Percentiles rank a stretch among this genome's conserved stretches.
Conservation (phyloP, 2,797 vertebrate genomes). For the Cygnus olor region DNA sequence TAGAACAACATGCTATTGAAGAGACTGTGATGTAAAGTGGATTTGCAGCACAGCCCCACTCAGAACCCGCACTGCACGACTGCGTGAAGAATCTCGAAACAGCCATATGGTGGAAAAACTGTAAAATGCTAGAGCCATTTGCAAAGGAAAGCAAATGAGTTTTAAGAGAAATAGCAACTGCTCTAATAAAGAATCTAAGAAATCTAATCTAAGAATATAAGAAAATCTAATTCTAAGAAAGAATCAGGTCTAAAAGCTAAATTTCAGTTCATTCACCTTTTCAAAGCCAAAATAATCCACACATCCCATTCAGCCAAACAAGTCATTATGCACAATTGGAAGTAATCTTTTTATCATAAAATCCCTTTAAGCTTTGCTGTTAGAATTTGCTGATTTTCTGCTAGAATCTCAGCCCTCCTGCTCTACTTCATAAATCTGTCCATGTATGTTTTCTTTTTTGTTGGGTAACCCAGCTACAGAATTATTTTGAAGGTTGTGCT, state of each 20-base stretch:
- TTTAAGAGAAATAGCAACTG: background rate
- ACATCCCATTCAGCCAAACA: background rate
- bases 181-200: background rate
- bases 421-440: background rate
- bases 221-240: background rate
- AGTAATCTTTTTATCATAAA: background rate
- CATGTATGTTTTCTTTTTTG: background rate
- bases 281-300: background rate
- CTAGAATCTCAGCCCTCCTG: background rate
- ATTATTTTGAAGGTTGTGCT: constrained; percentile 37
- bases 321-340: background rate
- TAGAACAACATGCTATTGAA: background rate
- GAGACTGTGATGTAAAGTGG: background rate
- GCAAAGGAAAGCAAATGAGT: background rate
- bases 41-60: background rate
- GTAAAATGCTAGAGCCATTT: background rate
- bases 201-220: no score
- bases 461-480: background rate
- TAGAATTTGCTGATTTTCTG: background rate
- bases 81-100: background rate
- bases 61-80: background rate
- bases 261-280: background rate
- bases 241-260: constrained; percentile 19
- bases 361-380: background rate
- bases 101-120: background rate